A percentile compares a stretch with the other conserved stretches of the same genome.
phyloP scores from a whole-genome alignment of 2,797 vertebrate genomes.

The Acanthis flammea region DNA sequence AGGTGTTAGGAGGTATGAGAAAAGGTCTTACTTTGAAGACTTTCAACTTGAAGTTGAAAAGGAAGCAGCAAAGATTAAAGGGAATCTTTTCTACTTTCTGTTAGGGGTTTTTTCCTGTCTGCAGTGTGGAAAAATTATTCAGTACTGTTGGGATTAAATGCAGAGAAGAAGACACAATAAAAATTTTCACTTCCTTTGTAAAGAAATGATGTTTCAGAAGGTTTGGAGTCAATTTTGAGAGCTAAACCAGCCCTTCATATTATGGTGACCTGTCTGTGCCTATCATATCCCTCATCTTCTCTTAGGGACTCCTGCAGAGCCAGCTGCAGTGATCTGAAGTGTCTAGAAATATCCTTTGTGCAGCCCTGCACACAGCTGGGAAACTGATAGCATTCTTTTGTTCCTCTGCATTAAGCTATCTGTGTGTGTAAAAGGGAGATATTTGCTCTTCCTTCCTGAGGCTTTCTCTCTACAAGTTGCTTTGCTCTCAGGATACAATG shows the following conservation, averaged over 20 bases:
- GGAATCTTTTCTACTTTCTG: background rate
- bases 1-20: background rate
- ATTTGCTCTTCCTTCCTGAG: background rate
- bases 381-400: background rate
- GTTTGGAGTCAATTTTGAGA: background rate
- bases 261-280: background rate
- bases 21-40: background rate
- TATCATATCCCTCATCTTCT: background rate
- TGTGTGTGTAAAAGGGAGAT: background rate
- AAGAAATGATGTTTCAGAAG: background rate
- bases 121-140: background rate
- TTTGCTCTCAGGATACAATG: background rate
- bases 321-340: background rate
- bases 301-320: background rate
- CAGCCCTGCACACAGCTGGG: background rate
- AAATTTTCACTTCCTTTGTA: background rate
- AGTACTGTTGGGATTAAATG: background rate
- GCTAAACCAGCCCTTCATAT: background rate
- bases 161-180: background rate
- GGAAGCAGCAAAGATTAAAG: background rate
- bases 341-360: background rate
- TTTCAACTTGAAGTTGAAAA: conserved; percentile 3
- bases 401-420: background rate
- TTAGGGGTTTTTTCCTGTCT: background rate
- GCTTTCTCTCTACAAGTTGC: conserved; percentile 18